A percentile compares a stretch with the other conserved stretches of the same genome.
These are phyloP conservation scores for Galeopterus variegatus DNA, from an alignment of 2,113 vertebrate species.

Conservation along the genomic window DNA sequence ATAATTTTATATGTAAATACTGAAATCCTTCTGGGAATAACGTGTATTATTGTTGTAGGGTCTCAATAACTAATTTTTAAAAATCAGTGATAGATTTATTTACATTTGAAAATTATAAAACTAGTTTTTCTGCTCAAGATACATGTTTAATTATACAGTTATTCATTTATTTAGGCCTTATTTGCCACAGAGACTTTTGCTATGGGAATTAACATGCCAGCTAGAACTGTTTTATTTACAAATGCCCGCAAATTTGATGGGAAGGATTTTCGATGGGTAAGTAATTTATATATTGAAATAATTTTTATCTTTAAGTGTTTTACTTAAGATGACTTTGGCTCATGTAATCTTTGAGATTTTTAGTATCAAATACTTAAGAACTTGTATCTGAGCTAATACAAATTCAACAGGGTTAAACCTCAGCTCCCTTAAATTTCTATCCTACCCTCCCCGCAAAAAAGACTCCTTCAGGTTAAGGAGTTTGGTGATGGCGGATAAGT, in stretches of 20 bases:
- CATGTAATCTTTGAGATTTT: background rate
- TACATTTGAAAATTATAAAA: background rate
- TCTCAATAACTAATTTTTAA: background rate
- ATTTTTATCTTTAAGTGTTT: constrained; percentile 6
- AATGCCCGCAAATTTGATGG: constrained; percentile 98
- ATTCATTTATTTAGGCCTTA: constrained; percentile 92
- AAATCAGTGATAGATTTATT: constrained; percentile 42
- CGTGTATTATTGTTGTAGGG: background rate
- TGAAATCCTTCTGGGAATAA: background rate
- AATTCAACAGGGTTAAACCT: background rate
- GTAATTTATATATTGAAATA: constrained; percentile 60
- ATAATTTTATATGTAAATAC: background rate
- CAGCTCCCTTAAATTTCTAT: background rate
- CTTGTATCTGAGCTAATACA: background rate
- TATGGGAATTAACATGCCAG: constrained; percentile 99
- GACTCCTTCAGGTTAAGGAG: background rate
- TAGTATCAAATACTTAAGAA: background rate
- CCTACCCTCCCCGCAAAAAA: too few species aligned
- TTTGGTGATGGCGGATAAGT: background rate
- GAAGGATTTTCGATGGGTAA: constrained; percentile 98
- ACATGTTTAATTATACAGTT: constrained; percentile 65
- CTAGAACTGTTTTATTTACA: constrained; percentile 98
- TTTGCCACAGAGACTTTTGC: constrained; percentile 99
- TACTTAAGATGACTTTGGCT: background rate
- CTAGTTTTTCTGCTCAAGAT: background rate